Evolutionary conservation across 2,797 vertebrate species (phyloP).

Genomic region (Alca torda): DNA sequence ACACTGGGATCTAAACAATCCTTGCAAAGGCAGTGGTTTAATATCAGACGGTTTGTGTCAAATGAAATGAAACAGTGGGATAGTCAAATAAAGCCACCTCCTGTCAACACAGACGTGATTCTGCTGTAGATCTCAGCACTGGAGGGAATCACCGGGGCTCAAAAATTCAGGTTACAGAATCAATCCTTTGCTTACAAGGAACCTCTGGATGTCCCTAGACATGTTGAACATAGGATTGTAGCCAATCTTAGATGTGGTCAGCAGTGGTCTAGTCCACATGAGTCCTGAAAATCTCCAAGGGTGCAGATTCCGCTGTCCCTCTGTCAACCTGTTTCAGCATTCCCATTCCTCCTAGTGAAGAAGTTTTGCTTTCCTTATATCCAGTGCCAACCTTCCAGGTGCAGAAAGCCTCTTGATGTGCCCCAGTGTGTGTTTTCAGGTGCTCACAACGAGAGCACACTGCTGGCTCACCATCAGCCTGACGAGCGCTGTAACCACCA

Average conservation of each 20-base stretch:
- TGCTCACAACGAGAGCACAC: not conserved
- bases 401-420: not conserved
- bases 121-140: not conserved
- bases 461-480: not conserved
- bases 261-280: not conserved
- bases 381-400: not conserved
- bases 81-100: not conserved
- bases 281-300: not conserved
- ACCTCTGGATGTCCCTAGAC: not conserved
- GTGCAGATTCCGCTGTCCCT: not conserved
- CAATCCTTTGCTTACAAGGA: not conserved
- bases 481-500: rapidly evolving
- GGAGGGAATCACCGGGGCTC: not conserved
- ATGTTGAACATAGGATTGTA: not conserved
- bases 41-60: not conserved
- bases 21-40: not conserved
- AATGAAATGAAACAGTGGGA: not conserved
- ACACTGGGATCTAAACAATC: not conserved
- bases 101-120: not conserved
- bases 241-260: not conserved
- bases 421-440: not conserved
- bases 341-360: not conserved
- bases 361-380: not conserved
- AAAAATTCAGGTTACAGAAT: not conserved
- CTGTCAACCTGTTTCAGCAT: not conserved